Evolutionary conservation across 2,888 invertebrate species (phyloP), one percentile per base, ranked within the genome.

Genomic region (Drosophila mettleri): DNA sequence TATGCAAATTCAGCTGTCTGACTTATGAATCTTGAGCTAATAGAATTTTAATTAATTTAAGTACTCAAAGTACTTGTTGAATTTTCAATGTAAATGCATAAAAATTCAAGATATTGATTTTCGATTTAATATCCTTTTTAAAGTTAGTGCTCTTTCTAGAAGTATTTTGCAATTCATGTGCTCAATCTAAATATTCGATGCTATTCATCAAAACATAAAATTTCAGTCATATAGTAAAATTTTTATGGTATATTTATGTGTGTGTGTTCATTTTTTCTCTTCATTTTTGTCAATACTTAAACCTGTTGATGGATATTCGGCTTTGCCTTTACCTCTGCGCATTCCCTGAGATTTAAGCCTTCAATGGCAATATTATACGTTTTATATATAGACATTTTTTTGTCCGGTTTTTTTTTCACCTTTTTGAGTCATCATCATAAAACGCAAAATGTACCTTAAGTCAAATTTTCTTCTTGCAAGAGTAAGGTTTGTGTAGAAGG

Each of bases 391-490:
- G n/a, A n/a, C n/a, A 27, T 18, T 69, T 49, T 31, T 51, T 62
- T 20, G 8, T 10, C 39, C 16, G 49, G 39, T 22, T 54, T 57
- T 60, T 60, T 7, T 38, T 43, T 33, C 69, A 45, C 20, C 63
- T 53, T 53, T 64, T 34, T 57, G 53, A 80, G 76, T 68, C 77
- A 76, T 75, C 76, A 61, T 59, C 84, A 80, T 82, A 82, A 82
- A 82, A 85, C 41, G 57, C 64, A 75, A 81, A 72, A 74, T 79
- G 73, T 82, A 83, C 88, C 82, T 74, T 71, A 79, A 86, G 86
- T 79, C 68, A 79, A 79, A 88, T 82, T 71, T 82, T 53, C 62
- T 74, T 71, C 64, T 64, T 67, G 39, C 48, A 41, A 34, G 18
- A 48, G 55, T 20, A 16, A 20, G 34, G 48, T 16, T 54, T 22